A percentile compares a stretch with the other conserved stretches of the same genome.
Conservation (phyloP, 2,797 vertebrate genomes). For the Artibeus lituratus region DNA sequence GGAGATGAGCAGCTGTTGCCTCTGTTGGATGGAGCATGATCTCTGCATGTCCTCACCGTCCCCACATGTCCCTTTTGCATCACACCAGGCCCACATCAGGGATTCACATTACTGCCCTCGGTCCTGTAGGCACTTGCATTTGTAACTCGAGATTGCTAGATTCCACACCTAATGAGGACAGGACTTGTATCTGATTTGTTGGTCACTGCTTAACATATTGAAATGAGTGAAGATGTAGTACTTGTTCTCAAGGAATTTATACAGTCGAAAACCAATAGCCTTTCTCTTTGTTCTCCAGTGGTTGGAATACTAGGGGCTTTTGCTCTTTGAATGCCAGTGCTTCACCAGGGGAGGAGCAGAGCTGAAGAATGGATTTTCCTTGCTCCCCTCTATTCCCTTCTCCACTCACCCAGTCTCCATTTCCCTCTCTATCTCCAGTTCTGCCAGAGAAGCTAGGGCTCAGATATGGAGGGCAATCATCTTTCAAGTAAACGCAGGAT, state of each 20-base stretch:
- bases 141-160: background rate
- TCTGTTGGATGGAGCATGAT: rapidly evolving
- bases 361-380: background rate
- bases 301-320: background rate
- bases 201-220: background rate
- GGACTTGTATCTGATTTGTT: background rate
- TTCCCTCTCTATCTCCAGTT: background rate
- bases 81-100: background rate
- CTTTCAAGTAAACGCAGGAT: background rate
- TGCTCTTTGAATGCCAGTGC: background rate
- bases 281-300: background rate
- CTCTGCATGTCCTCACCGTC: background rate
- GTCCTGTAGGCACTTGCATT: background rate
- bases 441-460: background rate
- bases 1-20: rapidly evolving
- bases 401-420: background rate
- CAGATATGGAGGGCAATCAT: background rate
- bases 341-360: background rate
- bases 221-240: background rate
- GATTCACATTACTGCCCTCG: background rate
- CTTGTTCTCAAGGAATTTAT: background rate
- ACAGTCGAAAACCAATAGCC: background rate
- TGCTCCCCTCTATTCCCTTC: background rate
- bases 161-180: background rate
- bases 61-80: background rate